Percentiles rank a stretch among this genome's conserved stretches.
phyloP scores from a whole-genome alignment of 2,888 invertebrate genomes.

The Arctia plantaginis region DNA sequence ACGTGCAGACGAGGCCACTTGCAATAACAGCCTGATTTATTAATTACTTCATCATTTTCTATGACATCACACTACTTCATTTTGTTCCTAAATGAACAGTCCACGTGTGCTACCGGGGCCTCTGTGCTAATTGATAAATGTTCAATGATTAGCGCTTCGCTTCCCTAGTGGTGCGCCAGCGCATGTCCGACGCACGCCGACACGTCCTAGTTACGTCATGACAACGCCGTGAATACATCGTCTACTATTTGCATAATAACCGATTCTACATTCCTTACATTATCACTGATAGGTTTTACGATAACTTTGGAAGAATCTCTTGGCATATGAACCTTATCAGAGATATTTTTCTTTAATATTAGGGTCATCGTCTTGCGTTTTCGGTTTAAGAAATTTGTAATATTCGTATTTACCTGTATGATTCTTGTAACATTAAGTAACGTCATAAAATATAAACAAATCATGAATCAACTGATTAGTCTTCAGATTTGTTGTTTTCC shows the following conservation, averaged over 20 bases:
- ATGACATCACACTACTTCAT: constrained; percentile 32
- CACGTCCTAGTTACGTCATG: constrained; percentile 49
- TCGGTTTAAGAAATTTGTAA: background rate
- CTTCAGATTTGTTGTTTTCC: background rate
- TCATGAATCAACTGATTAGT: background rate
- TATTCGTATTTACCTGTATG: background rate
- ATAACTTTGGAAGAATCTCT: background rate
- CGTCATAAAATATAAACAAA: constrained; percentile 1
- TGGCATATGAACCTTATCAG: background rate
- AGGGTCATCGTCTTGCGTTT: background rate
- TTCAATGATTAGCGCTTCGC: constrained; percentile 48
- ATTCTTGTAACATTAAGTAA: background rate
- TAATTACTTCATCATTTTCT: constrained; percentile 11
- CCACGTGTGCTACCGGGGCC: constrained; percentile 41
- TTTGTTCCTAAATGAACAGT: constrained; percentile 26
- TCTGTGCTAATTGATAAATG: constrained; percentile 52
- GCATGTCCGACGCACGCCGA: constrained; percentile 49
- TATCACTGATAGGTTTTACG: background rate
- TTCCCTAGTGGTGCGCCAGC: constrained; percentile 39
- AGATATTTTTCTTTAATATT: background rate
- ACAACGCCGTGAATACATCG: constrained; percentile 37
- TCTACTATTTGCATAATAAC: constrained; percentile 64
- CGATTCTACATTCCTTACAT: constrained; percentile 50
- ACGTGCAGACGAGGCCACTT: constrained; percentile 33
- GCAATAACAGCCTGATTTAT: constrained; percentile 23